A percentile compares a stretch with the other conserved stretches of the same genome.
These are phyloP conservation scores for Pluvianellus socialis DNA, from an alignment of 2,113 vertebrate genomes.

Conservation along the genomic window DNA sequence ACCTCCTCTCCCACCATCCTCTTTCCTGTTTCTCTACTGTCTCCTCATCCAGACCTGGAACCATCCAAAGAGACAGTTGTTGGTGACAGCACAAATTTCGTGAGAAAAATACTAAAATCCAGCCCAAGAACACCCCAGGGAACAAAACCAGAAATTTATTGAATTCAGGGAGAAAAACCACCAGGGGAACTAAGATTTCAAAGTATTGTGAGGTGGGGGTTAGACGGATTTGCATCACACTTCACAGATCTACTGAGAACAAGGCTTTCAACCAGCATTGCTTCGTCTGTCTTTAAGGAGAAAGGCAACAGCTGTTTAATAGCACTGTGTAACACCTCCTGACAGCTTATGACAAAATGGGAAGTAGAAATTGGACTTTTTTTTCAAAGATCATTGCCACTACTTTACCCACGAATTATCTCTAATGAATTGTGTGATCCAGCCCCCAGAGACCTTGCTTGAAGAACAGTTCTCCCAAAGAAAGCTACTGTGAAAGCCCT, in stretches of 20 bases:
- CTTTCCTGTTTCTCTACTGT: not conserved
- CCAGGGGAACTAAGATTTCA: not conserved
- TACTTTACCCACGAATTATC: not conserved
- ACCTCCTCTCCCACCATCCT: not conserved
- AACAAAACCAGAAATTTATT: not conserved
- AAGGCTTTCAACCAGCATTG: not conserved
- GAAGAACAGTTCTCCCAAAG: not conserved
- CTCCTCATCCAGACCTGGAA: not conserved
- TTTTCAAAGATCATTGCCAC: not conserved
- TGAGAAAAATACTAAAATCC: not conserved
- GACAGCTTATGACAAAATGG: constrained; percentile 23
- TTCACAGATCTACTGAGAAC: not conserved
- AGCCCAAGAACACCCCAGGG: not conserved
- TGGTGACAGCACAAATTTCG: not conserved
- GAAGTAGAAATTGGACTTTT: constrained; percentile 4
- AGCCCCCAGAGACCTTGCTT: not conserved
- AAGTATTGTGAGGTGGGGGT: not conserved
- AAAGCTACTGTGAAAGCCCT: not conserved
- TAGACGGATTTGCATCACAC: not conserved
- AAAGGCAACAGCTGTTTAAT: not conserved
- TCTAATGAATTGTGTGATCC: not conserved
- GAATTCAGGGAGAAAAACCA: not conserved
- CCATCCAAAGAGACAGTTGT: not conserved
- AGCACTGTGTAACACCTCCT: not conserved
- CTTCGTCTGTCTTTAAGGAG: not conserved